A percentile compares a stretch with the other conserved stretches of the same genome.
These are phyloP conservation scores for Alcedo quadribrachys DNA, from an alignment of 2,797 vertebrate genomes.

Conservation along the genomic window DNA sequence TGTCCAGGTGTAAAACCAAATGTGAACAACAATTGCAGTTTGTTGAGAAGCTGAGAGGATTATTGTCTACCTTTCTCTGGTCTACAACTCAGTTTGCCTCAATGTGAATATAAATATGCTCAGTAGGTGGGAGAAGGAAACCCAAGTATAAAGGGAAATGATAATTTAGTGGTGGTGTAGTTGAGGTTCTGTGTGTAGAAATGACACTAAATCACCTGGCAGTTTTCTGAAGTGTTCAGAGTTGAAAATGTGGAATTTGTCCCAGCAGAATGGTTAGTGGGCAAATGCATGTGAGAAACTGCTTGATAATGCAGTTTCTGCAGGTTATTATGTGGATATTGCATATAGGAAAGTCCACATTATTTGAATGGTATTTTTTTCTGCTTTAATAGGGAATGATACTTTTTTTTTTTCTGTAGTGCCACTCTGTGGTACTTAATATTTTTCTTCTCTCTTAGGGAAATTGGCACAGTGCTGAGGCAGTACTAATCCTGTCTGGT, in stretches of 20 bases:
- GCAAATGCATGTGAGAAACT: constrained; percentile 11
- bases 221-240: constrained; percentile 7
- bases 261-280: not conserved
- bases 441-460: not conserved
- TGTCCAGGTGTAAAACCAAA: not conserved
- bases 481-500: not conserved
- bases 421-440: not conserved
- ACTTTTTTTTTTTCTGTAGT: not conserved
- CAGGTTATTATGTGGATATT: not conserved
- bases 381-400: not conserved
- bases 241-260: constrained; percentile 6
- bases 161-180: constrained; percentile 6
- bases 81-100: not conserved
- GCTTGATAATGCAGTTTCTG: constrained; percentile 11
- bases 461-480: not conserved
- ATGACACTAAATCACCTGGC: constrained; percentile 16
- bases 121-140: constrained; percentile 19
- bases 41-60: not conserved
- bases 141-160: not conserved
- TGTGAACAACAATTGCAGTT: not conserved
- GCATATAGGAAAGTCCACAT: not conserved
- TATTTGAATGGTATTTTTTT: not conserved
- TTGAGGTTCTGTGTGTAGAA: constrained; percentile 14
- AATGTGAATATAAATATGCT: not conserved
- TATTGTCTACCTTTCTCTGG: not conserved